Base-by-base conservation (phyloP, 2,113 vertebrate species). In the Oriolus oriolus region DNA sequence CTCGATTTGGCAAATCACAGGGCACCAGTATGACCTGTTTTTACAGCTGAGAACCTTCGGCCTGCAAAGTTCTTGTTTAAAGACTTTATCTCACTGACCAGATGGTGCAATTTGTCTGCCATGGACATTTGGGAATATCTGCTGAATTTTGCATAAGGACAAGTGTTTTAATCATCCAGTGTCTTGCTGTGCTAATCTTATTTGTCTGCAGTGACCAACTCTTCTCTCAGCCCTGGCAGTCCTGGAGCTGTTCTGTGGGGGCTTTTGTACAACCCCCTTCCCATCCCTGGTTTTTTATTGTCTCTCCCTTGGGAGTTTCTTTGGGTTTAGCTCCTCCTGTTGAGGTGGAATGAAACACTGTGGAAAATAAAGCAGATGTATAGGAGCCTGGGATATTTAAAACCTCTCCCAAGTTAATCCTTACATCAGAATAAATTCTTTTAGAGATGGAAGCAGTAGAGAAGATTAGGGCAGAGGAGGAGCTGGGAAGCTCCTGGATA, bases 31-130 rank as follows among this genome's bases (percentile, higher is more conserved):
- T 20, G 85, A 71, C 70, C 83, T 71, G 45, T 13, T 92, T 87
- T 56, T 19, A 42, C 74, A 63, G 83, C 45, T 52, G 80, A 70
- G 88, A 92, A 35, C 65, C 76, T 85, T 37, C 19, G 20, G 80
- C 37, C 84, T 26, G 33, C 75, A 56, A 75, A 87, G 84, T 90
- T 96, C 83, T 73, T 70, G 60, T 84, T 94, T 69, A 90, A 92
- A 94, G 93, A 86, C 95, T 95, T 94, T 96, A 84, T 93, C 96
- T 94, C 26, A 0, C 69, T 97, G 96, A 84, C 95, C 97, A 97
- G 97, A 97, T 97, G 96, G 97, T 95, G 95, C 84, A 90, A 95
- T 96, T 95, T 97, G 94, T 97, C 90, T 94, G 91, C 83, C 54
- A 2, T 0, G 73, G 86, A 27, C 81, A 13, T 75, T 60, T 64